Conservation (phyloP, 2,888 invertebrate genomes). For the Polietes domitor region DNA sequence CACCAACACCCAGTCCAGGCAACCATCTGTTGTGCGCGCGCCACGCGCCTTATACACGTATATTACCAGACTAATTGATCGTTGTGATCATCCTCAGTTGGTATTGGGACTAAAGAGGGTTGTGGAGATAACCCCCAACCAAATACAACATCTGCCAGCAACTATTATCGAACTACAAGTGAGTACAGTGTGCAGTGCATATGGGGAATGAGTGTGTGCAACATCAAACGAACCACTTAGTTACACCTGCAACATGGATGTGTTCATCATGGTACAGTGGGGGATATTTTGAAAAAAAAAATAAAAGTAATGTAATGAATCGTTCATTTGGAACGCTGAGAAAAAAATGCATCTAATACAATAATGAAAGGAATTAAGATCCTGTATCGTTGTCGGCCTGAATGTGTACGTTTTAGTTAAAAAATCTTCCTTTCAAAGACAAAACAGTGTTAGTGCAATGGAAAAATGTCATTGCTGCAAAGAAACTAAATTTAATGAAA, state of each 20-base stretch:
- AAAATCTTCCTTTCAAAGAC: too few relatives aligned
- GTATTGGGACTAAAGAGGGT: not conserved
- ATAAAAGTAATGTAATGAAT: too few relatives aligned
- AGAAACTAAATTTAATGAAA: too few relatives aligned
- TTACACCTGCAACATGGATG: conserved; percentile 11
- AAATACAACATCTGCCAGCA: not conserved
- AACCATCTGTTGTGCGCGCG: conserved; percentile 48
- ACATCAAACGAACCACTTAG: not conserved
- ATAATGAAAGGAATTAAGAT: too few relatives aligned
- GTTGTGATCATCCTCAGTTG: not conserved
- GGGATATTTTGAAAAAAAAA: not conserved
- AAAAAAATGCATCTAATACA: too few relatives aligned
- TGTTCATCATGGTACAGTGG: not conserved
- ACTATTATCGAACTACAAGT: conserved; percentile 2
- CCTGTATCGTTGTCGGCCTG: too few relatives aligned
- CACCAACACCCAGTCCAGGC: conserved; percentile 14
- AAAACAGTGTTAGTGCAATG: too few relatives aligned
- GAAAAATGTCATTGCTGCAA: too few relatives aligned
- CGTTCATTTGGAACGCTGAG: too few relatives aligned
- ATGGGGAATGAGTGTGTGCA: not conserved
- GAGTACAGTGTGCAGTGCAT: not conserved
- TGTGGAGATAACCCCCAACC: not conserved
- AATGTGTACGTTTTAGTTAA: too few relatives aligned
- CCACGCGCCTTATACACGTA: not conserved
- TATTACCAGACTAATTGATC: not conserved